These are phyloP conservation scores for Cardiocondyla obscurior DNA, from an alignment of 1,140 invertebrate species.

Conservation along the genomic window DNA sequence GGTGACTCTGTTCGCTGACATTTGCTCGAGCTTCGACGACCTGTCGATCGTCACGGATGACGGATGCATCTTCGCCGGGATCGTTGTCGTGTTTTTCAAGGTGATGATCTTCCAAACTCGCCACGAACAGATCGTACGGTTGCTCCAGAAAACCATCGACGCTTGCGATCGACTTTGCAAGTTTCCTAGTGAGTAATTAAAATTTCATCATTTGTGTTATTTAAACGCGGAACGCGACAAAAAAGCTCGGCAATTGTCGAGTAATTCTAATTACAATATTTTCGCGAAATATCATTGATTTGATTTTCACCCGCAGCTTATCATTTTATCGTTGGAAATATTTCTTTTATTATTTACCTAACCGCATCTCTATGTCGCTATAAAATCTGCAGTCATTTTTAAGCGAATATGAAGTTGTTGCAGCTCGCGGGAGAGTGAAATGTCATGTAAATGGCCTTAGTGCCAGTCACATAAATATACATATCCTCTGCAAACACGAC, in stretches of 20 bases:
- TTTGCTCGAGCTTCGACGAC: conserved; percentile 59
- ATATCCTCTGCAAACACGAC: conserved; percentile 3
- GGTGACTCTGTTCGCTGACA: conserved; percentile 50
- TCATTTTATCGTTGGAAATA: neutral
- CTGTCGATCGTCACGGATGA: conserved; percentile 71
- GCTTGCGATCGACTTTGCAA: conserved; percentile 67
- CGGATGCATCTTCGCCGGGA: conserved; percentile 70
- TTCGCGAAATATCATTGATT: too few species aligned
- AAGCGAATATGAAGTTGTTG: neutral
- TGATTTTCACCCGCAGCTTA: neutral
- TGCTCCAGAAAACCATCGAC: conserved; percentile 61
- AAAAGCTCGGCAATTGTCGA: neutral
- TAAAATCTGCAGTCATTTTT: neutral
- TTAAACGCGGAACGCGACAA: neutral
- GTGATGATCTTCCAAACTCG: conserved; percentile 69
- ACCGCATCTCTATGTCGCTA: neutral
- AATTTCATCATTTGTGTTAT: neutral
- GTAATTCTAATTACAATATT: neutral
- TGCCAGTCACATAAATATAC: conserved; percentile 11
- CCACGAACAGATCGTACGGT: conserved; percentile 63
- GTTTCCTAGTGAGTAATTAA: conserved; percentile 72
- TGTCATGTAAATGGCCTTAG: neutral
- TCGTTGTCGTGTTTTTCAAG: conserved; percentile 67
- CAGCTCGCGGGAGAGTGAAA: neutral
- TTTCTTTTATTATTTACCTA: neutral